These are phyloP conservation scores for Stichodactyla helianthus DNA, from an alignment of 64 coral and sea anemone species.

Conservation along the genomic window DNA sequence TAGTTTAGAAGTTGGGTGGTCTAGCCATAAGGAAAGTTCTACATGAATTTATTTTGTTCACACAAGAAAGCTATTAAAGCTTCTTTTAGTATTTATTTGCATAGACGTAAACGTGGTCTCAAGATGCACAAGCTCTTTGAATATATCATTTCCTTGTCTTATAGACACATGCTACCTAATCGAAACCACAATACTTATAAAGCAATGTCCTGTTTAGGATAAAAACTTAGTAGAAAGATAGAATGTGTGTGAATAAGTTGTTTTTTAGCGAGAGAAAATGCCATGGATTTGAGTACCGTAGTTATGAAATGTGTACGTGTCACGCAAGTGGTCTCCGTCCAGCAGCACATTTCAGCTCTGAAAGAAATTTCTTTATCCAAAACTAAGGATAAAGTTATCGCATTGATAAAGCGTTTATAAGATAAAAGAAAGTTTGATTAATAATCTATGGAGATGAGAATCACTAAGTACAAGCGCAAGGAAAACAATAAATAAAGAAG, in stretches of 20 bases:
- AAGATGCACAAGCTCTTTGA: neutral
- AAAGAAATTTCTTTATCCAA: too few relatives aligned
- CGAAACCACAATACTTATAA: neutral
- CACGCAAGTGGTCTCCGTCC: neutral
- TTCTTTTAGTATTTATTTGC: neutral
- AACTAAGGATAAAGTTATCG: neutral
- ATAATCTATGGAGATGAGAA: neutral
- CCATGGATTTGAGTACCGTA: neutral
- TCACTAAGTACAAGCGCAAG: neutral
- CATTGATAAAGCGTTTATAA: neutral
- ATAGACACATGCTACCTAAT: neutral
- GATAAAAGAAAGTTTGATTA: neutral
- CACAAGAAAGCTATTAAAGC: neutral
- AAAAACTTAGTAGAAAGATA: neutral
- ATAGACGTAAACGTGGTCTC: conserved; percentile 9
- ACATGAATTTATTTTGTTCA: neutral
- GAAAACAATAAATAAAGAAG: conserved; percentile 1
- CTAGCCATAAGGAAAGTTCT: neutral
- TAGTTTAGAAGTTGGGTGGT: neutral
- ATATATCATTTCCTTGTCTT: neutral
- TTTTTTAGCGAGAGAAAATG: neutral
- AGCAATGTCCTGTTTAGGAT: neutral
- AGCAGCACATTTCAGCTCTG: neutral
- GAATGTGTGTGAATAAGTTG: neutral
- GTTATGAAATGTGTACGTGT: neutral